Percentiles rank a stretch among this genome's conserved stretches.
Conservation (phyloP, 2,797 vertebrate genomes). For the Sebastiscus albofasciatus region DNA sequence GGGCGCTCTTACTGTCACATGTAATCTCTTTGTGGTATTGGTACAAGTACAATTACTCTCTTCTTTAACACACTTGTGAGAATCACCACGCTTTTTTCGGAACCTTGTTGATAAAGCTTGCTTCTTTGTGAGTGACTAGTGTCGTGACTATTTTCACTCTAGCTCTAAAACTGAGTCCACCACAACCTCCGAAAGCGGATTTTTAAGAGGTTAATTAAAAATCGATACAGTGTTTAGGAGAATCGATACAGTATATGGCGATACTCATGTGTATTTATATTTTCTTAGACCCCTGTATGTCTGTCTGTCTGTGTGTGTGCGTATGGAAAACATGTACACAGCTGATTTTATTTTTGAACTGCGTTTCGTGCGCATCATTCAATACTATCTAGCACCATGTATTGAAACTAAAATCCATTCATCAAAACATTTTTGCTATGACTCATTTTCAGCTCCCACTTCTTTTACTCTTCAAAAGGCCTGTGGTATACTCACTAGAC, state of each 20-base stretch:
- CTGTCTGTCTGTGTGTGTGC: neutral
- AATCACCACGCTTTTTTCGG: neutral
- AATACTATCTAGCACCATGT: neutral
- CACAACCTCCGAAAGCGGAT: no score
- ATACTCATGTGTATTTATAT: no score
- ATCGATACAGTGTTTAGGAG: no score
- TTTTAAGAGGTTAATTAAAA: no score
- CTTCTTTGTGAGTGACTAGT: neutral
- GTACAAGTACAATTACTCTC: neutral
- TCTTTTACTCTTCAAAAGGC: neutral
- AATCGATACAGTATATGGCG: no score
- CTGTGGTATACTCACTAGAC: neutral
- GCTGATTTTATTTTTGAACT: neutral
- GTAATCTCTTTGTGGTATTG: neutral
- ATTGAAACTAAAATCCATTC: neutral
- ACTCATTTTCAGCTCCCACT: neutral
- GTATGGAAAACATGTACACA: neutral
- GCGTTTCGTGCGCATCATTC: neutral
- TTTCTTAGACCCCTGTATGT: no score
- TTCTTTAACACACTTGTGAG: neutral
- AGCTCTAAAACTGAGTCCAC: no score
- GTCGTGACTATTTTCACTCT: neutral
- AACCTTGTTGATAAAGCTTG: neutral
- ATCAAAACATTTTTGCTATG: neutral
- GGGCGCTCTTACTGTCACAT: constrained; percentile 8